Evolutionary conservation across 2,113 vertebrate genomes (phyloP), one percentile per base, ranked within the genome.

Genomic region (Silurus meridionalis): DNA sequence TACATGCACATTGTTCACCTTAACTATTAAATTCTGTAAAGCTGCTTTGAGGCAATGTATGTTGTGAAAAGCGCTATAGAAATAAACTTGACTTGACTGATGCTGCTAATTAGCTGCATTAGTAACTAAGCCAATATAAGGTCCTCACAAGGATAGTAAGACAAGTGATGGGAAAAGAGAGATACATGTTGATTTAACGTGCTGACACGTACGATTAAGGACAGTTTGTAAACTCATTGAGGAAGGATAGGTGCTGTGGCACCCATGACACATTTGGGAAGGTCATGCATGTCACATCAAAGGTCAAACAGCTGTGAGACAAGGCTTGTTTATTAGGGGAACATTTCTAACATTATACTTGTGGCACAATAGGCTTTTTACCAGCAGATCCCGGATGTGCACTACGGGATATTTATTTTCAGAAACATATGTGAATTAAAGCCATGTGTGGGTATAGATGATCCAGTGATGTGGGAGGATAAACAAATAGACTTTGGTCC

Each of bases 151-250:
- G 74, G 50, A 55, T 25, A 57, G n/a, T 57, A 25, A 78, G n/a
- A 78, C 52, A 78, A 8, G 23, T 28, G 14, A 55, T 17, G 52
- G 52, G n/a, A 5, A 53, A 77, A 25, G 52, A 55, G 23, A 55
- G 71, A 21, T 50, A 72, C 46, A 48, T 74, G 67, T 4, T 61
- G 60, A 23, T 4, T 67, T 13, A 9, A 67, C n/a, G 28, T 28
- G 64, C 25, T 74, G 19, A 74, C 71, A 50, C 50, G 46, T 50
- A 52, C 5, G 19, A 50, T 46, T 23, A 83, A 87, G 86, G 88
- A 91, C 83, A 61, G 78, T 80, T 72, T 85, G 25, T 3, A 10
- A 88, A 83, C 90, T 87, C 80, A 81, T 91, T 90, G 79, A 77
- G 37, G 82, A 85, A 71, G 84, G 14, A 50, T 86, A 88, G 78